Percentiles rank a stretch among this genome's conserved stretches.
These are phyloP conservation scores for Pseudomyrmex cubaensis DNA, from an alignment of 1,140 invertebrate species.

Conservation along the genomic window DNA sequence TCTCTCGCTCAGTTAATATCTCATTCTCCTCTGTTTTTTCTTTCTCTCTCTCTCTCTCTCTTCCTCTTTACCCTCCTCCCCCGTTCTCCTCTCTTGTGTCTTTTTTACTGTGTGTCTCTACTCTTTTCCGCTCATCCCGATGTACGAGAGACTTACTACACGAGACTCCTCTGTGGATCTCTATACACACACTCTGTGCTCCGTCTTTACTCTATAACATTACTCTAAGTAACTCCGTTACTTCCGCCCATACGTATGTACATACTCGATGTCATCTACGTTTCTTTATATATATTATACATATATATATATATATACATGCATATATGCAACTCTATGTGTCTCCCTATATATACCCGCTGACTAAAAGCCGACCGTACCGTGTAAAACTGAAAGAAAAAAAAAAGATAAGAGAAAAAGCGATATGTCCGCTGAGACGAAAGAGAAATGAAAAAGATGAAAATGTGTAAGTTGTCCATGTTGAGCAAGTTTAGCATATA, in stretches of 20 bases:
- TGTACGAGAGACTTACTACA: conserved; percentile 45
- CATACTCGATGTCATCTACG: conserved; percentile 56
- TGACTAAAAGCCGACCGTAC: conserved; percentile 34
- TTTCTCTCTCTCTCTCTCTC: neutral
- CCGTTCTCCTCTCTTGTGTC: conserved; percentile 1
- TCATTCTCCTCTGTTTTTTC: neutral
- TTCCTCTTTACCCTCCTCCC: neutral
- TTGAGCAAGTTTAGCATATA: conserved; percentile 79
- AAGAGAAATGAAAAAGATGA: conserved; percentile 79
- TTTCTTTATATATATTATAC: conserved; percentile 52
- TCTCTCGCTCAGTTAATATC: neutral
- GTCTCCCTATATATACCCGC: conserved; percentile 53
- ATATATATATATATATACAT: conserved; percentile 63
- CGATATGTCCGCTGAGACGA: conserved; percentile 76
- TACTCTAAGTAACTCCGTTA: conserved; percentile 50
- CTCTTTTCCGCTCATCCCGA: conserved; percentile 22
- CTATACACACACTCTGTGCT: conserved; percentile 17
- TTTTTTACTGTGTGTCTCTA: neutral
- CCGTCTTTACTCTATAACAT: conserved; percentile 23
- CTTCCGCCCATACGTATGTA: conserved; percentile 54
- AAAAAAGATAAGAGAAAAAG: conserved; percentile 66
- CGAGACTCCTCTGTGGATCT: conserved; percentile 55
- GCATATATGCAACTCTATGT: conserved; percentile 65
- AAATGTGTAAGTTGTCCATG: conserved; percentile 83
- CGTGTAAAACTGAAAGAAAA: conserved; percentile 45